Percentiles rank a stretch among this genome's conserved stretches.
Evolutionary conservation across 2,888 invertebrate genomes (phyloP).

Genomic region (Trissolcus brochymenae): DNA sequence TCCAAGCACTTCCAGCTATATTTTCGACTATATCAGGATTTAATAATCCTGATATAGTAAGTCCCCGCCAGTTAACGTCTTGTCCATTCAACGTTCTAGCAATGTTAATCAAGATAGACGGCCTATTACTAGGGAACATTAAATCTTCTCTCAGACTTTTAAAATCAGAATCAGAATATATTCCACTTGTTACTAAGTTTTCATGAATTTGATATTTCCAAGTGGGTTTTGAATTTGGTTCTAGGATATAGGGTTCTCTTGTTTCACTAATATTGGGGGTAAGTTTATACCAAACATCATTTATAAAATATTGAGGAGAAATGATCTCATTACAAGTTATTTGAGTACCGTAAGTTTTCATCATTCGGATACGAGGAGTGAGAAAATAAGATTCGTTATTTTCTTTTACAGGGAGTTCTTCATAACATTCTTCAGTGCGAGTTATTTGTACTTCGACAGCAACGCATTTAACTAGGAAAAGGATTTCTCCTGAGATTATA

Average conservation of each 20-base stretch:
- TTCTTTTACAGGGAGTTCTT: slow-evolving; percentile 12
- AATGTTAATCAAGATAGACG: slow-evolving; percentile 5
- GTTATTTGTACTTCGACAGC: slow-evolving; percentile 56
- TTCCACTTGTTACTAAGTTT: slow-evolving; percentile 5
- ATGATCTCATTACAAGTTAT: slow-evolving; percentile 3
- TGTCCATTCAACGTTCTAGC: neutral
- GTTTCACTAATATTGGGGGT: slow-evolving; percentile 2
- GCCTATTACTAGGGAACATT: slow-evolving; percentile 5
- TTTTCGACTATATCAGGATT: too few relatives aligned
- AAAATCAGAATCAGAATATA: neutral
- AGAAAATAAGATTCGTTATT: slow-evolving; percentile 48
- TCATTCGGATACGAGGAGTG: slow-evolving; percentile 56
- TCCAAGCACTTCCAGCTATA: too few relatives aligned
- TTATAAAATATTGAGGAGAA: neutral
- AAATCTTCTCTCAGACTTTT: neutral
- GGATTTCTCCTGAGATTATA: too few relatives aligned
- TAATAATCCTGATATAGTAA: too few relatives aligned
- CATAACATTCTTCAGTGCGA: slow-evolving; percentile 54
- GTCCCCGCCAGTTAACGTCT: neutral
- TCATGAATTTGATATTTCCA: slow-evolving; percentile 6
- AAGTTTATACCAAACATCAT: slow-evolving; percentile 4
- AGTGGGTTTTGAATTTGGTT: neutral
- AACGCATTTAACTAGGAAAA: slow-evolving; percentile 62
- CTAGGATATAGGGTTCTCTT: neutral
- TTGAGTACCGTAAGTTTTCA: slow-evolving; percentile 21